Evolutionary conservation across 2,797 vertebrate species (phyloP), one percentile per base, ranked within the genome.

Genomic region (Muscicapa comitata): DNA sequence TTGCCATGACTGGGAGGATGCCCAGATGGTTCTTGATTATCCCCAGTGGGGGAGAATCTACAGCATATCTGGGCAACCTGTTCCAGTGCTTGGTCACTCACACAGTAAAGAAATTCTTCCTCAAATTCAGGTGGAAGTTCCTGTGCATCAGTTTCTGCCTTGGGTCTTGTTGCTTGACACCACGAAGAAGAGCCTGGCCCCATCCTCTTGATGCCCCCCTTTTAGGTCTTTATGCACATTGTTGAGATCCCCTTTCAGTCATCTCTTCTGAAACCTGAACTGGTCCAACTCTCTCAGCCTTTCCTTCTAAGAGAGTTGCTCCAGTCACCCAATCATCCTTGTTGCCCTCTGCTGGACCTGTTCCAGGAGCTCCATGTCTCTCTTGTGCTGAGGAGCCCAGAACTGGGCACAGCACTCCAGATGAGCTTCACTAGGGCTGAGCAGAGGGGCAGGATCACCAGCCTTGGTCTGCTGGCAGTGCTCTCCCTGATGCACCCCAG

Each of bases 401-500:
- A 80, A 12, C 8, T 26, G 20, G 38, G 53, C 25, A 40, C 29
- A 23, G 20, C 2, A 3, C 21, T 47, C 40, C 40, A 33, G 33
- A 23, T 2, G 5, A 17, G 50, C 23, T 7, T 38, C 24, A 45
- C 24, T 6, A 40, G 24, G 33, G 10, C 25, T 59, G 45, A 59
- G 11, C 2, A 45, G 25, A 53, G 15, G n/a, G 43, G 28, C 42
- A 65, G 37, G 33, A 35, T 26, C n/a, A 13, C 8, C 0, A 0
- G 3, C 12, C 40, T 16, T 26, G 48, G 15, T 50, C 25, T 50
- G 48, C 48, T 50, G 48, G 48, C 48, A 50, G 6, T 59, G 10
- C 5, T 31, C 2, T 47, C 2, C 17, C 33, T 53, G 7, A 6
- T 13, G 25, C 6, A 19, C 7, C 33, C 24, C 29, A 59, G 40